Conservation (phyloP, 2,797 vertebrate genomes). For the Alcedo atthis region DNA sequence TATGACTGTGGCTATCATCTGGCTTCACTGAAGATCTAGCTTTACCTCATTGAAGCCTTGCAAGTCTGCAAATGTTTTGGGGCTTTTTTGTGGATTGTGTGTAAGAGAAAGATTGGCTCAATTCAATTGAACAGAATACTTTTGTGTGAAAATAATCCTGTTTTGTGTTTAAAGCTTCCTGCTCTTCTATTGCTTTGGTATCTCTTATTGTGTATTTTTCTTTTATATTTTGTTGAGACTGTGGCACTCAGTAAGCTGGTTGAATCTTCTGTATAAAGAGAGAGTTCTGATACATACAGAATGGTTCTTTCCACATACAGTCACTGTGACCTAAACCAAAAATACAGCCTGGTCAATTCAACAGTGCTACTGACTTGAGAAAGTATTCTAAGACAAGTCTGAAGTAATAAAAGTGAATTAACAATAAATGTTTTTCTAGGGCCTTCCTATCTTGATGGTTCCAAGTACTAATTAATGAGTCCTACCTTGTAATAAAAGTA, state of each 20-base stretch:
- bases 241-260: not conserved
- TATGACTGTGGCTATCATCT: not conserved
- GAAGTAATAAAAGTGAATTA: not conserved
- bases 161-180: slow-evolving; percentile 40
- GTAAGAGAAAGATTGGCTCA: not conserved
- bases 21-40: not conserved
- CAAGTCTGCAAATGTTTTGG: not conserved
- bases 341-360: not conserved
- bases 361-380: not conserved
- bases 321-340: not conserved
- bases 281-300: not conserved
- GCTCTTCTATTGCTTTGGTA: not conserved
- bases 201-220: not conserved
- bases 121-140: not conserved
- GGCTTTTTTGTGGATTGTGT: not conserved
- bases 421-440: not conserved
- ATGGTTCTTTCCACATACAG: not conserved
- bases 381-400: not conserved
- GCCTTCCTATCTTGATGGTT: not conserved
- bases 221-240: not conserved
- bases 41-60: not conserved
- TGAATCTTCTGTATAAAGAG: not conserved
- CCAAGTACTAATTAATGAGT: not conserved
- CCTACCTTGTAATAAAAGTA: not conserved
- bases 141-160: slow-evolving; percentile 30